A percentile compares a stretch with the other conserved stretches of the same genome.
Evolutionary conservation across 2,797 vertebrate species (phyloP).

Genomic region (Champsocephalus esox): DNA sequence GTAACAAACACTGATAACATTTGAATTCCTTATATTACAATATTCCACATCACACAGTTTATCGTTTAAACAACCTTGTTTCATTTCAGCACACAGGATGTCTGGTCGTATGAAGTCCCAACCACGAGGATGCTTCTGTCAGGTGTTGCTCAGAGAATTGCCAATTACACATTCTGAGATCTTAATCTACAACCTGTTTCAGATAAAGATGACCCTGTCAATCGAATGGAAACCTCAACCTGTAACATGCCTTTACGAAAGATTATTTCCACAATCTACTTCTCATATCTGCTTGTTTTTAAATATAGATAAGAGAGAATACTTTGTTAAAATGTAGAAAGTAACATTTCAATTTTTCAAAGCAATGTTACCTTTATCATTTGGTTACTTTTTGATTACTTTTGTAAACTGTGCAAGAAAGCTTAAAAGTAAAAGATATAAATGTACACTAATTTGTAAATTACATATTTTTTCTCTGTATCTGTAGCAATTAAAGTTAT

Average conservation of each 20-base stretch:
- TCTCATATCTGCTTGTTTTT: background rate
- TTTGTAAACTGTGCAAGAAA: too few species aligned
- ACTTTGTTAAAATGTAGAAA: too few species aligned
- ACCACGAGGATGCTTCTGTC: too few species aligned
- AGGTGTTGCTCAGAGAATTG: background rate
- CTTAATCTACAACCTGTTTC: background rate
- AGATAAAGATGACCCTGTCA: background rate
- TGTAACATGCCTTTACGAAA: background rate
- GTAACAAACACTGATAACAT: background rate
- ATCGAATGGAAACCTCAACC: background rate
- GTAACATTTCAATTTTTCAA: too few species aligned
- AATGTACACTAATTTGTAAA: too few species aligned
- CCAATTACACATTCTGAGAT: background rate
- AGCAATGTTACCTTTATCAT: too few species aligned
- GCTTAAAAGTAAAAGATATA: too few species aligned
- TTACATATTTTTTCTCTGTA: too few species aligned
- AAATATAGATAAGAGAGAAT: too few species aligned
- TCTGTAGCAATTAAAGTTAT: too few species aligned
- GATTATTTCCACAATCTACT: constrained; percentile 1
- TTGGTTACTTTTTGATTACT: too few species aligned
- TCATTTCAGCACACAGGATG: background rate
- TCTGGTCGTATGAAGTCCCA: background rate
- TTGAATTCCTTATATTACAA: background rate
- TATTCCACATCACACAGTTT: background rate
- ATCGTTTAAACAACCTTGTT: background rate